Percentiles rank a stretch among this genome's conserved stretches.
Conservation (phyloP, 2,113 vertebrate genomes). For the Hippocampus abdominalis region DNA sequence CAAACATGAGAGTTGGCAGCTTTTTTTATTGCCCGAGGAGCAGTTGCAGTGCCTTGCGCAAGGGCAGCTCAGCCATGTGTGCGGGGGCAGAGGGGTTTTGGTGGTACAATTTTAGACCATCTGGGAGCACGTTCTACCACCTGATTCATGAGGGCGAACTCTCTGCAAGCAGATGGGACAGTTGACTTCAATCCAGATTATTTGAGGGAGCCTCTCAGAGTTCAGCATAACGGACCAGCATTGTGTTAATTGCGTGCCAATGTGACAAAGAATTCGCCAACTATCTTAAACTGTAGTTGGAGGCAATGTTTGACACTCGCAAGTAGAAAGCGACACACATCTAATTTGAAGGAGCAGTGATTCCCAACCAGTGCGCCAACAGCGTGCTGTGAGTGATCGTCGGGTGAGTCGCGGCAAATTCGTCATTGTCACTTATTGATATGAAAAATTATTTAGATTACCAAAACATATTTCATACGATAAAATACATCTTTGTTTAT, state of each 20-base stretch:
- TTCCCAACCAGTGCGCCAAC: neutral
- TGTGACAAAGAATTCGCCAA: neutral
- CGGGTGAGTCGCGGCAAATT: too few relatives aligned
- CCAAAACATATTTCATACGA: too few relatives aligned
- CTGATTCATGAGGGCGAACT: neutral
- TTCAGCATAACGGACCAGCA: neutral
- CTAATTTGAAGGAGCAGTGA: neutral
- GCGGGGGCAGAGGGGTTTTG: neutral
- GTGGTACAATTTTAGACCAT: neutral
- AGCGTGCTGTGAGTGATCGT: too few relatives aligned
- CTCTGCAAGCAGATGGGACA: neutral
- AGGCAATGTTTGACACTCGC: neutral
- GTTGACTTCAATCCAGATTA: constrained; percentile 1
- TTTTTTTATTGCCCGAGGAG: neutral
- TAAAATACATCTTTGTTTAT: too few relatives aligned
- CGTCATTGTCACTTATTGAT: too few relatives aligned
- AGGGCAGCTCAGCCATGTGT: neutral
- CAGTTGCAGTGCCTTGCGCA: constrained; percentile 2
- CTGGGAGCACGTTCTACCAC: neutral
- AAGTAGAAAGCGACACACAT: neutral
- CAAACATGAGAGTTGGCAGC: neutral
- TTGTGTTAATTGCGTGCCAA: neutral
- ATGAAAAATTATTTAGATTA: too few relatives aligned
- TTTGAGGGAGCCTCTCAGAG: neutral
- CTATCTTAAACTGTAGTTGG: neutral